Evolutionary conservation across 2,888 invertebrate genomes (phyloP).

Genomic region (Sialis fuliginosa): DNA sequence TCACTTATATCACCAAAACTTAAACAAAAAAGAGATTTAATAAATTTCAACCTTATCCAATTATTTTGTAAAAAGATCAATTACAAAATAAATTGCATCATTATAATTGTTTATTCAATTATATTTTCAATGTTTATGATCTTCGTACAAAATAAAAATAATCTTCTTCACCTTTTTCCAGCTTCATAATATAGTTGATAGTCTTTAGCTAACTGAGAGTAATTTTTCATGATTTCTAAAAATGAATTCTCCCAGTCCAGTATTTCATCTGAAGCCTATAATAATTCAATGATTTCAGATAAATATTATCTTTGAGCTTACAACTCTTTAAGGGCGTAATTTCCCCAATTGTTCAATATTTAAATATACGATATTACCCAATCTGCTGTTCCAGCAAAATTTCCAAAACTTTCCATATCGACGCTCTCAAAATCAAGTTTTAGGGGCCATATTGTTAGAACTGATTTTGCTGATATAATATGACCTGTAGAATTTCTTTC

Average conservation of each 20-base stretch:
- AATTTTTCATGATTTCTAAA: constrained; percentile 26
- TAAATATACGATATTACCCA: constrained; percentile 32
- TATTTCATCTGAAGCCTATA: constrained; percentile 31
- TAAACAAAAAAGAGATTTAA: neutral
- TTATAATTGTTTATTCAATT: too few relatives aligned
- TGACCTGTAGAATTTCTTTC: constrained; percentile 37
- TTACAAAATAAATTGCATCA: too few relatives aligned
- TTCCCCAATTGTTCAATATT: neutral
- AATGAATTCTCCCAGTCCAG: constrained; percentile 44
- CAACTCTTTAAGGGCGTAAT: too few relatives aligned
- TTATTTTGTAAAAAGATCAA: neutral
- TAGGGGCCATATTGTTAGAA: constrained; percentile 44
- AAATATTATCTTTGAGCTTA: too few relatives aligned
- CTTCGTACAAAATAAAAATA: too few relatives aligned
- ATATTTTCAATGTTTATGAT: too few relatives aligned
- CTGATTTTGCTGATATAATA: constrained; percentile 41
- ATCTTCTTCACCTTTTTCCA: constrained; percentile 31
- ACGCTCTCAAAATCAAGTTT: constrained; percentile 48
- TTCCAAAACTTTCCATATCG: constrained; percentile 46
- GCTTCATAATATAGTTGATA: constrained; percentile 36
- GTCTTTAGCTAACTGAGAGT: constrained; percentile 20
- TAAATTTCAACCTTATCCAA: neutral
- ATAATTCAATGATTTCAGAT: constrained; percentile 4
- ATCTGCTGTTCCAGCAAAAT: constrained; percentile 55
- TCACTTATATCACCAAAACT: constrained; percentile 63